Percentiles rank a stretch among this genome's conserved stretches.
phyloP scores from a whole-genome alignment of 2,797 vertebrate species.

The Chromobotia macracanthus region DNA sequence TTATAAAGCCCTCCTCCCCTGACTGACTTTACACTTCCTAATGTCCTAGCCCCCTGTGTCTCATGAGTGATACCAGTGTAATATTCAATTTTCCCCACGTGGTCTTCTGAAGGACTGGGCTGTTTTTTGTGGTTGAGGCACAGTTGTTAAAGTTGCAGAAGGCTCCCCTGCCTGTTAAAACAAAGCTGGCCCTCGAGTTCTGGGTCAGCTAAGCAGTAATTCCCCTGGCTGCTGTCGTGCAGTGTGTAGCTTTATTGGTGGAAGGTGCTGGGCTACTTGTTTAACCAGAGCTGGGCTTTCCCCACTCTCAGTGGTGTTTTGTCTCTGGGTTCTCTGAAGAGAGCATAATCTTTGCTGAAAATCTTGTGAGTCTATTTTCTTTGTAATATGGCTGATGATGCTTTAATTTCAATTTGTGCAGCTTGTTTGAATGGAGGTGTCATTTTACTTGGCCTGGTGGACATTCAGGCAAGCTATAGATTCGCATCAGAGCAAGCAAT shows the following conservation, averaged over 20 bases:
- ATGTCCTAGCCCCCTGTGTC: slow-evolving; percentile 48
- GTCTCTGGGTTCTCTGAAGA: neutral
- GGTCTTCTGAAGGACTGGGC: slow-evolving; percentile 71
- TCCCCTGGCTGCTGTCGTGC: slow-evolving; percentile 72
- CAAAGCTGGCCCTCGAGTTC: slow-evolving; percentile 81
- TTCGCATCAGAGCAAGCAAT: too few relatives aligned
- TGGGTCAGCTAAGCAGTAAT: slow-evolving; percentile 81
- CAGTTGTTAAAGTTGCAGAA: slow-evolving; percentile 77
- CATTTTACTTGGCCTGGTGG: too few relatives aligned
- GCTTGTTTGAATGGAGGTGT: too few relatives aligned
- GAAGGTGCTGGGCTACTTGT: slow-evolving; percentile 57
- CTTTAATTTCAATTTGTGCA: too few relatives aligned
- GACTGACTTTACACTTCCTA: slow-evolving; percentile 54
- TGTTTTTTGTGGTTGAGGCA: slow-evolving; percentile 77
- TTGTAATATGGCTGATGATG: too few relatives aligned
- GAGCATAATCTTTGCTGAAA: neutral
- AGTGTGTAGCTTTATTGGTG: slow-evolving; percentile 59
- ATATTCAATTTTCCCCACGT: slow-evolving; percentile 80
- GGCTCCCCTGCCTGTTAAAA: slow-evolving; percentile 81
- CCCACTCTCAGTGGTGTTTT: slow-evolving; percentile 33
- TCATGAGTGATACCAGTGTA: slow-evolving; percentile 70
- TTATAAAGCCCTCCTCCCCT: slow-evolving; percentile 31
- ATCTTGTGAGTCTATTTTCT: too few relatives aligned
- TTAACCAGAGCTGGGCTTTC: slow-evolving; percentile 48
- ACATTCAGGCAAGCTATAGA: too few relatives aligned